Base-by-base conservation (phyloP, 1,140 invertebrate genomes). In the Drosophila elegans region DNA sequence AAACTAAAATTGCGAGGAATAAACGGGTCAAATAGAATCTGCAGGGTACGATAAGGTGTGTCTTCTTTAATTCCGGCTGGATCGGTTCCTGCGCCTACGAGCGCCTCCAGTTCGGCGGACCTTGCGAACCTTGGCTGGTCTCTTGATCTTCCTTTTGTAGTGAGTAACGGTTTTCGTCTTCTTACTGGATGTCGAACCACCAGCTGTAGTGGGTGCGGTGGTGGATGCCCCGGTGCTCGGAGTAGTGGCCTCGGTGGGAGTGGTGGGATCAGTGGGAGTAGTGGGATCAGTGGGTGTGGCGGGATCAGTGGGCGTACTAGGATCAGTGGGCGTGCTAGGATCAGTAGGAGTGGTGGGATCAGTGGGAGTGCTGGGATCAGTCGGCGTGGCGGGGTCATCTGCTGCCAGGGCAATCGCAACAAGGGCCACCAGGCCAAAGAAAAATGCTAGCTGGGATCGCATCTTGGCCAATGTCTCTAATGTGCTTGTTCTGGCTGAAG, bases 351-450 rank as follows among this genome's bases (percentile, higher is more conserved):
- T 27, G 34, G 36, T 6, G 16, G 25, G 1, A 16, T 2, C 2
- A 1, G 38, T 41, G 0, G 53, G 36, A 11, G 54, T 6, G 3
- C 38, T 1, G 27, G 39, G 38, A 44, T 7, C 2, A 9, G n/a
- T 9, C 2, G 11, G 16, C 16, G 53, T 6, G 3, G 53, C 2
- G 25, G 38, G 38, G 29, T 7, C 2, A 21, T 21, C 16, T 21
- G 16, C 39, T 57, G 41, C 41, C 27, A 13, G 48, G 42, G 2
- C 54, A 57, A n/a, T 6, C 10, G 27, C 25, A 45, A 57, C 27
- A 2, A 57, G 11, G 6, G 39, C 27, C 27, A 46, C 7, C 2
- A 57, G 16, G 39, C 13, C 55, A 7, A 57, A 6, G 4, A 46
- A 16, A 3, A 46, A 13, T 36, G 16, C 10, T 13, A 36, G 16